phyloP scores from a whole-genome alignment of 2,888 invertebrate species.

The Petrolisthes manimaculis region DNA sequence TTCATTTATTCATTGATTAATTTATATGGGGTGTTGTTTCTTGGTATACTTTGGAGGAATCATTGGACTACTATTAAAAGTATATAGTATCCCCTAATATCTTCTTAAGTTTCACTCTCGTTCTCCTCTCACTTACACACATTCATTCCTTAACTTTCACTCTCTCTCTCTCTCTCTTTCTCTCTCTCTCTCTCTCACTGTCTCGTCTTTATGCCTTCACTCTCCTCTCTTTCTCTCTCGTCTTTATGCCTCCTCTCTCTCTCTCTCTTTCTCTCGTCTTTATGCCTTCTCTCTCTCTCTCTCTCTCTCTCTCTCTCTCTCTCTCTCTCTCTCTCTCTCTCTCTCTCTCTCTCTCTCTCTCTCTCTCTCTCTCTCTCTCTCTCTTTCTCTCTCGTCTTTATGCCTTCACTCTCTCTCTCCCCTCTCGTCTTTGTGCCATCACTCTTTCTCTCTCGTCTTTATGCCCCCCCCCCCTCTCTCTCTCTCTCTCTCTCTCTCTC shows the following conservation, averaged over 20 bases:
- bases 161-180: background rate
- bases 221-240: slow-evolving; percentile 4
- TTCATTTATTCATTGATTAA: too few relatives aligned
- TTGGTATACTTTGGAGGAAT: too few relatives aligned
- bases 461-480: background rate
- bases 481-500: slow-evolving; percentile 15
- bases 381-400: background rate
- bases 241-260: slow-evolving; percentile 15
- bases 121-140: background rate
- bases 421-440: background rate
- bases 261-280: background rate
- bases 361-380: background rate
- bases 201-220: background rate
- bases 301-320: slow-evolving; percentile 11
- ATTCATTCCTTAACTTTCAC: background rate
- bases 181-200: slow-evolving; percentile 12
- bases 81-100: too few relatives aligned
- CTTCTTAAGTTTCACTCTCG: too few relatives aligned
- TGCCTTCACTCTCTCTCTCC: background rate
- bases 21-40: too few relatives aligned
- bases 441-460: background rate
- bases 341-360: background rate
- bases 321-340: background rate
- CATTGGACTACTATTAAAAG: too few relatives aligned
- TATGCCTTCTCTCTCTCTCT: background rate